phyloP scores from a whole-genome alignment of 1,140 invertebrate species.

The Drosophila pachea region DNA sequence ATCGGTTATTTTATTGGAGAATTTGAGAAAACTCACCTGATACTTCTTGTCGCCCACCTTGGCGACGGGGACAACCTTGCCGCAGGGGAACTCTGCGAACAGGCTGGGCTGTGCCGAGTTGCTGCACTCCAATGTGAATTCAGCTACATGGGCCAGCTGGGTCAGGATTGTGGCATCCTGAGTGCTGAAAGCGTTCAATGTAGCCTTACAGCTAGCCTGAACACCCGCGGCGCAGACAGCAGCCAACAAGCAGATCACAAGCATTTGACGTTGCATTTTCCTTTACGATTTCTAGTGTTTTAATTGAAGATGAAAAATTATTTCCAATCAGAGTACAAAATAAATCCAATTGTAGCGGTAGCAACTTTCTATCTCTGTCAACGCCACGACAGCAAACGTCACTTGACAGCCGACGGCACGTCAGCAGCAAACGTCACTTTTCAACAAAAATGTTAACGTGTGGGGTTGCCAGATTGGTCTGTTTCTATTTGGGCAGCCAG shows the following conservation, averaged over 20 bases:
- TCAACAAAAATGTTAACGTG: neutral
- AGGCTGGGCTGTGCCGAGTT: slow-evolving; percentile 83
- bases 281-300: slow-evolving; percentile 14
- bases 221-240: slow-evolving; percentile 46
- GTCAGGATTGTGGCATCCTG: slow-evolving; percentile 93
- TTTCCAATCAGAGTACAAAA: neutral
- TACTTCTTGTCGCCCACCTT: slow-evolving; percentile 82
- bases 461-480: neutral
- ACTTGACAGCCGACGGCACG: slow-evolving; percentile 51
- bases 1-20: too few species aligned
- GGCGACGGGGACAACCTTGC: slow-evolving; percentile 88
- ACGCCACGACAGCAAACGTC: slow-evolving; percentile 67
- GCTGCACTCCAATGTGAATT: slow-evolving; percentile 86
- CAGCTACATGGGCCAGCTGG: slow-evolving; percentile 88
- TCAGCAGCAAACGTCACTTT: slow-evolving; percentile 27
- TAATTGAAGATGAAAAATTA: slow-evolving; percentile 38
- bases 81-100: slow-evolving; percentile 90
- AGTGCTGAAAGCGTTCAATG: slow-evolving; percentile 89
- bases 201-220: slow-evolving; percentile 82
- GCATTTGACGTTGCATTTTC: slow-evolving; percentile 58
- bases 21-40: slow-evolving; percentile 47
- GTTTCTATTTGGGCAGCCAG: neutral
- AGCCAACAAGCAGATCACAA: slow-evolving; percentile 53
- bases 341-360: slow-evolving; percentile 1
- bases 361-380: slow-evolving; percentile 44